Percentiles rank a stretch among this genome's conserved stretches.
Conservation (phyloP, 2,113 vertebrate genomes). For the Myrmecophaga tridactyla region DNA sequence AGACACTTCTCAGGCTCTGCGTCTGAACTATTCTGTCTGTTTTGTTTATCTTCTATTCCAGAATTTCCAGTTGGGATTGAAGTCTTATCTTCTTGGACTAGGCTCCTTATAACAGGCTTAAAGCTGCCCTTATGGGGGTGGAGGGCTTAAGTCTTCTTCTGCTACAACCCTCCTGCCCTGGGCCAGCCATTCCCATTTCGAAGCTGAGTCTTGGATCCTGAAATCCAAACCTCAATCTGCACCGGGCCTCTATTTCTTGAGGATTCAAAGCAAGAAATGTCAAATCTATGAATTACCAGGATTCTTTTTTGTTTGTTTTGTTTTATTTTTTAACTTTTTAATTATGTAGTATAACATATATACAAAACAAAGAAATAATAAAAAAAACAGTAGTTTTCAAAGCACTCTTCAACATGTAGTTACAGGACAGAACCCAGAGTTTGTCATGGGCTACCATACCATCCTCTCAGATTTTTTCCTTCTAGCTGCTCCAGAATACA, state of each 20-base stretch:
- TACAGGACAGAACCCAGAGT: too few relatives aligned
- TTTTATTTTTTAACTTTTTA: too few relatives aligned
- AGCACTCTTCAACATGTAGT: too few relatives aligned
- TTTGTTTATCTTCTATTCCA: not conserved
- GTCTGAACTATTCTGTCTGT: not conserved
- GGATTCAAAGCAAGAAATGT: not conserved
- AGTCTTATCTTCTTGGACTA: not conserved
- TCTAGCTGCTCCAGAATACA: too few relatives aligned
- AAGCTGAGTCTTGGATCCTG: not conserved
- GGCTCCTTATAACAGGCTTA: not conserved
- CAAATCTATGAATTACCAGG: not conserved
- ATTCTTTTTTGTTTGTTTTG: too few relatives aligned
- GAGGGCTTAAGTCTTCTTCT: not conserved
- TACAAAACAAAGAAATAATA: too few relatives aligned
- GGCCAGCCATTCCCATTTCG: not conserved
- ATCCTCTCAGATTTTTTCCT: too few relatives aligned
- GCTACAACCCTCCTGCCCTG: not conserved
- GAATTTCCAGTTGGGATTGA: not conserved
- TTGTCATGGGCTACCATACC: too few relatives aligned
- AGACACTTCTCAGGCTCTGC: not conserved
- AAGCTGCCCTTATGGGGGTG: not conserved
- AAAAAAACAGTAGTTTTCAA: too few relatives aligned
- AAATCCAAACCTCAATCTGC: not conserved
- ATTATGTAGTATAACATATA: too few relatives aligned
- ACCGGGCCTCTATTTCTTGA: not conserved